Conservation (phyloP, 2,113 vertebrate species). For the Pionites leucogaster region DNA sequence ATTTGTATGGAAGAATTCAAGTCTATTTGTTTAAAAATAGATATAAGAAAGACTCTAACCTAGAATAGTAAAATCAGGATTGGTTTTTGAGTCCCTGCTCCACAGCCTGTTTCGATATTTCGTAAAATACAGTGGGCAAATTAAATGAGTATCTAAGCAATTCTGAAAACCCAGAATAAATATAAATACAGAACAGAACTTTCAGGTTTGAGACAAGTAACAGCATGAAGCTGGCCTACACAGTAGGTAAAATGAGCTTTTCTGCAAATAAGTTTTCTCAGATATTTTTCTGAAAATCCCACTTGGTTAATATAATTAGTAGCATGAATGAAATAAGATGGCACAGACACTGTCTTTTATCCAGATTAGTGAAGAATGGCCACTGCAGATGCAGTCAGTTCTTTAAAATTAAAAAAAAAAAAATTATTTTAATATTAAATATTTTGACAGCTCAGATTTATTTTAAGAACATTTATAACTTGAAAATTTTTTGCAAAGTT, state of each 20-base stretch:
- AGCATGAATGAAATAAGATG: background rate
- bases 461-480: background rate
- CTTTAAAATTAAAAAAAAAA: background rate
- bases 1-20: background rate
- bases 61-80: background rate
- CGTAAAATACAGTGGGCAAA: background rate
- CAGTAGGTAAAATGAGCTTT: background rate
- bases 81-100: background rate
- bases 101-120: background rate
- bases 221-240: background rate
- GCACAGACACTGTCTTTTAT: background rate
- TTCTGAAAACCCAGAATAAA: background rate
- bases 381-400: background rate
- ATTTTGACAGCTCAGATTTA: background rate
- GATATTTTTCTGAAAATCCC: background rate
- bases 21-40: background rate
- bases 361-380: background rate
- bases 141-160: background rate
- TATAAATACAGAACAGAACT: background rate
- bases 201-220: background rate
- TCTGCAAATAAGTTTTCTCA: background rate
- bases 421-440: background rate
- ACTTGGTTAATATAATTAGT: background rate
- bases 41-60: background rate
- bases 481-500: background rate